Evolutionary conservation across 2,888 invertebrate genomes (phyloP), one percentile per base, ranked within the genome.

Genomic region (Pyrrhosoma nymphula): DNA sequence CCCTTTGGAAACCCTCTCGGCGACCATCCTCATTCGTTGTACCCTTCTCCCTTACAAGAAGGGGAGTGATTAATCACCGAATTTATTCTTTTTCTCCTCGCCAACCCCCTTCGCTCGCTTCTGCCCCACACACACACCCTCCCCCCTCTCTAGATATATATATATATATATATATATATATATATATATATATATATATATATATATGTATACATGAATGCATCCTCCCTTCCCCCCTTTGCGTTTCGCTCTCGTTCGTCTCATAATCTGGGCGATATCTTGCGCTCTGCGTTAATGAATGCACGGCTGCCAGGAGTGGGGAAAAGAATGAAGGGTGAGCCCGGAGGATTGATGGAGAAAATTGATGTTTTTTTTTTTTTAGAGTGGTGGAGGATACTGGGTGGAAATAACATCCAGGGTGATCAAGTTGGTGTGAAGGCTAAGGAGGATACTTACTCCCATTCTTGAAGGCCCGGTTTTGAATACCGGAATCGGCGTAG

Each of bases 61-160:
- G 91, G 39, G n/a, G 69, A 12, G 69, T 93, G 93, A 93, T 93
- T 93, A 93, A 93, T 93, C 69, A 93, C 47, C 93, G n/a, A 20
- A 63, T 69, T 35, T 55, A 55, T 89, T 89, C 89, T 89, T n/a
- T 47, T 89, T n/a, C n/a, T n/a, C n/a, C n/a, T n/a, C n/a, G n/a
- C n/a, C n/a, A n/a, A n/a, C 30, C 55, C 35, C 55, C 89, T 89
- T 47, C 89, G 10, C 23, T 75, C 75, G 10, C n/a, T 35, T 12
- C 55, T 55, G 12, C n/a, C 6, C n/a, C 10, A 16, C 55, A 2
- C 88, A 14, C 14, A 16, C 39, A 88, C 18, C 16, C 90, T 35
- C 18, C 35, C 93, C 69, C 60, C 35, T 93, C 39, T n/a, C n/a
- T n/a, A n/a, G n/a, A n/a, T n/a, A n/a, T n/a, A n/a, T n/a, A n/a